Percentiles rank a stretch among this genome's conserved stretches.
phyloP scores from a whole-genome alignment of 1,140 invertebrate genomes.

The Solen grandis region DNA sequence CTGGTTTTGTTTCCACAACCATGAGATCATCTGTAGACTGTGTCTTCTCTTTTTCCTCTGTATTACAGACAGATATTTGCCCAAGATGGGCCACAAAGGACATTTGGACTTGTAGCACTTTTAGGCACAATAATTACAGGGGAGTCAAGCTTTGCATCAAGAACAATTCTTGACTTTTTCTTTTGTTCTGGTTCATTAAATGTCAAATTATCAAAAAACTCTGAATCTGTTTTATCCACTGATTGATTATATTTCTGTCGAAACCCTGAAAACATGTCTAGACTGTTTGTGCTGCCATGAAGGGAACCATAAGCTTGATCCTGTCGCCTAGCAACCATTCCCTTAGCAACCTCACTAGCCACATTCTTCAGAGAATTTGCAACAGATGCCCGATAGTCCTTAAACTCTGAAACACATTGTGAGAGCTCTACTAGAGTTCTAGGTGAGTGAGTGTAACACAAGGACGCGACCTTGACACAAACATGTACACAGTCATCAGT shows the following conservation, averaged over 20 bases:
- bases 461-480: conserved; percentile 91
- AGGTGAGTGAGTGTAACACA: conserved; percentile 96
- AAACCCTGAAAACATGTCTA: conserved; percentile 35
- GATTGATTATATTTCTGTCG: conserved; percentile 41
- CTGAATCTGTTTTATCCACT: conserved; percentile 40
- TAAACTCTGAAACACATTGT: conserved; percentile 89
- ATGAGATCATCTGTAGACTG: conserved; percentile 37
- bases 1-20: conserved; percentile 9
- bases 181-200: conserved; percentile 5
- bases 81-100: conserved; percentile 96
- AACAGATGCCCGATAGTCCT: conserved; percentile 86
- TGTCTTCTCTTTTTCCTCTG: conserved; percentile 21
- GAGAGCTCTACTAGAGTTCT: conserved; percentile 91
- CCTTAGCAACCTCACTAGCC: conserved; percentile 96
- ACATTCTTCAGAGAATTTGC: conserved; percentile 93
- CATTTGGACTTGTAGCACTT: conserved; percentile 88
- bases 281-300: conserved; percentile 53
- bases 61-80: conserved; percentile 87
- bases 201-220: conserved; percentile 34
- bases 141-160: conserved; percentile 90
- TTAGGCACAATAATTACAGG: conserved; percentile 94
- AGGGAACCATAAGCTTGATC: conserved; percentile 31
- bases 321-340: conserved; percentile 85
- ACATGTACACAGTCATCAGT: conserved; percentile 56
- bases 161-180: conserved; percentile 66